Evolutionary conservation across 1,140 invertebrate species (phyloP).

Genomic region (Acyrthosiphon pisum): DNA sequence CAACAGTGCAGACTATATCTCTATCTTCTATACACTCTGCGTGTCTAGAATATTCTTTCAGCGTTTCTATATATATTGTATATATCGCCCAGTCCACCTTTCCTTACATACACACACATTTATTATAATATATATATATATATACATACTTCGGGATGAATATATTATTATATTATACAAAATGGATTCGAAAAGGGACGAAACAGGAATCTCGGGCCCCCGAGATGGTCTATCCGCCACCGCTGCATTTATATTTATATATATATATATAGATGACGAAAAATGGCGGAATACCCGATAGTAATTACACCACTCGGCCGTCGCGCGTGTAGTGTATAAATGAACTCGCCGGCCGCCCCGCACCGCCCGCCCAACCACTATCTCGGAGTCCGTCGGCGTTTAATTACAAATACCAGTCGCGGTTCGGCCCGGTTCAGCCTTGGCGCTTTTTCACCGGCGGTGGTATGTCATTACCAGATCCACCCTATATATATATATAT

Average conservation of each 20-base stretch:
- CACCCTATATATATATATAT: neutral
- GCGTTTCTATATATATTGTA: neutral
- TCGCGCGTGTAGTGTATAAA: slow-evolving; percentile 31
- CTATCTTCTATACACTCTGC: neutral
- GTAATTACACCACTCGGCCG: slow-evolving; percentile 55
- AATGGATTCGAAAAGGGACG: slow-evolving; percentile 31
- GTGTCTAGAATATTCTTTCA: neutral
- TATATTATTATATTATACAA: neutral
- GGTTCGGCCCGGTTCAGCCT: slow-evolving; percentile 25
- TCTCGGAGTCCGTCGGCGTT: slow-evolving; percentile 21
- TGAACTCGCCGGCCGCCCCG: slow-evolving; percentile 23
- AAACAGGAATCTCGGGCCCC: slow-evolving; percentile 36
- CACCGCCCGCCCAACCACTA: neutral
- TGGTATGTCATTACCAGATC: slow-evolving; percentile 43
- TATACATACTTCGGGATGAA: neutral
- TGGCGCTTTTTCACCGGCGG: slow-evolving; percentile 20
- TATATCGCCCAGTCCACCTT: neutral
- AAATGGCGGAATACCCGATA: slow-evolving; percentile 50
- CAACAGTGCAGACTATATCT: neutral
- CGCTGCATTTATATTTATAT: neutral
- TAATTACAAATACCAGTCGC: slow-evolving; percentile 56
- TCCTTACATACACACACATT: neutral
- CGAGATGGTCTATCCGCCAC: neutral
- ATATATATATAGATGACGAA: neutral
- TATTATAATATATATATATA: neutral